Conservation (phyloP, 2,888 invertebrate genomes). For the Tethea ocularis region DNA sequence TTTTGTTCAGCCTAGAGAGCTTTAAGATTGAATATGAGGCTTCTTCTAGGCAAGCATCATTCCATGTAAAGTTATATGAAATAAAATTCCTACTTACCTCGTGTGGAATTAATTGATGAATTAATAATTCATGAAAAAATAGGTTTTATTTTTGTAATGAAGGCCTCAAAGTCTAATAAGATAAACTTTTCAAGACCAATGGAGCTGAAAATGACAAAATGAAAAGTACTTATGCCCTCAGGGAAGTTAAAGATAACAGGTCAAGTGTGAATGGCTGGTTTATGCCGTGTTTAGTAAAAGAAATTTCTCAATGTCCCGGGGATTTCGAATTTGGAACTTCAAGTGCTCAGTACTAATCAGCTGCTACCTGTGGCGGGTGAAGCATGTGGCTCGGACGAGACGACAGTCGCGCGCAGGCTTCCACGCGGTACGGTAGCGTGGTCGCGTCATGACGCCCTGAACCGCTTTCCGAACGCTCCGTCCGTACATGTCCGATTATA, state of each 20-base stretch:
- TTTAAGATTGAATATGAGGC: too few relatives aligned
- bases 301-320: slow-evolving; percentile 51
- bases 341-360: slow-evolving; percentile 58
- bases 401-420: slow-evolving; percentile 81
- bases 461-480: slow-evolving; percentile 54
- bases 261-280: not conserved
- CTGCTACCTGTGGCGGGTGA: slow-evolving; percentile 75
- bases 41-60: too few relatives aligned
- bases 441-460: slow-evolving; percentile 57
- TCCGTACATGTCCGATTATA: slow-evolving; percentile 48
- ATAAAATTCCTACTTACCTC: too few relatives aligned
- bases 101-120: too few relatives aligned
- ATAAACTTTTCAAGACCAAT: not conserved
- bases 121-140: not conserved
- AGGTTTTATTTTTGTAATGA: not conserved
- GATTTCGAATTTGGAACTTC: slow-evolving; percentile 59
- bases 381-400: slow-evolving; percentile 55
- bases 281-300: slow-evolving; percentile 29
- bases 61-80: too few relatives aligned
- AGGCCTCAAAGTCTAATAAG: not conserved
- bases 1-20: too few relatives aligned
- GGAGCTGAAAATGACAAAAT: not conserved
- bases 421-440: slow-evolving; percentile 74
- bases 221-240: not conserved
- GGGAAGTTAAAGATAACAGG: not conserved